phyloP scores from a whole-genome alignment of 2,113 vertebrate species.

The Periophthalmodon schlosseri region DNA sequence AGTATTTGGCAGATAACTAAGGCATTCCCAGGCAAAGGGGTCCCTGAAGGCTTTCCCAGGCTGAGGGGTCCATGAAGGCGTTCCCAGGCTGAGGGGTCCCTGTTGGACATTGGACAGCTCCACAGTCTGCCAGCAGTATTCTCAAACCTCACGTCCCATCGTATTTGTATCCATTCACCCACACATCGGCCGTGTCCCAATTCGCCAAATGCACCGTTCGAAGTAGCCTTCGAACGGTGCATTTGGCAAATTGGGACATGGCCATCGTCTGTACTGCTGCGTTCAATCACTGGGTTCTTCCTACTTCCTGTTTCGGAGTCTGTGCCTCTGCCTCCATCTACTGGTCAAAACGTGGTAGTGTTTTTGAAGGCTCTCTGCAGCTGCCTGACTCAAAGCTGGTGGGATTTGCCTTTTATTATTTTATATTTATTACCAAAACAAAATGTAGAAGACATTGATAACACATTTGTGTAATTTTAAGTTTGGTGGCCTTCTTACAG shows the following conservation, averaged over 20 bases:
- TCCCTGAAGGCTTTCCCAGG: slow-evolving; percentile 52
- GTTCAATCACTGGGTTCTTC: slow-evolving; percentile 63
- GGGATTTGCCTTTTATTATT: slow-evolving; percentile 17
- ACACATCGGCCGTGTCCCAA: too few relatives aligned
- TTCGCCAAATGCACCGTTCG: too few relatives aligned
- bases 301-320: slow-evolving; percentile 30
- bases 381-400: slow-evolving; percentile 66
- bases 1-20: slow-evolving; percentile 96
- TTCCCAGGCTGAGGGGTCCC: slow-evolving; percentile 40
- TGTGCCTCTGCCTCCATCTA: slow-evolving; percentile 54
- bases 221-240: too few relatives aligned
- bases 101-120: slow-evolving; percentile 60
- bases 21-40: slow-evolving; percentile 37
- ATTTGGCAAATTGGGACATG: too few relatives aligned
- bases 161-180: slow-evolving; percentile 93
- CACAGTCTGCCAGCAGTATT: slow-evolving; percentile 91
- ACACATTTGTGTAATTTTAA: slow-evolving; percentile 2
- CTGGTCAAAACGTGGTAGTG: slow-evolving; percentile 55
- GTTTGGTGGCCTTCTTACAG: slow-evolving; percentile 5
- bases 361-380: slow-evolving; percentile 66
- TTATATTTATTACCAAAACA: not conserved
- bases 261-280: slow-evolving; percentile 73
- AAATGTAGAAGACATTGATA: slow-evolving; percentile 1
- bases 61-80: slow-evolving; percentile 48
- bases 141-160: slow-evolving; percentile 89